Base-by-base conservation (phyloP, 2,888 invertebrate species). In the Suillia variegata region DNA sequence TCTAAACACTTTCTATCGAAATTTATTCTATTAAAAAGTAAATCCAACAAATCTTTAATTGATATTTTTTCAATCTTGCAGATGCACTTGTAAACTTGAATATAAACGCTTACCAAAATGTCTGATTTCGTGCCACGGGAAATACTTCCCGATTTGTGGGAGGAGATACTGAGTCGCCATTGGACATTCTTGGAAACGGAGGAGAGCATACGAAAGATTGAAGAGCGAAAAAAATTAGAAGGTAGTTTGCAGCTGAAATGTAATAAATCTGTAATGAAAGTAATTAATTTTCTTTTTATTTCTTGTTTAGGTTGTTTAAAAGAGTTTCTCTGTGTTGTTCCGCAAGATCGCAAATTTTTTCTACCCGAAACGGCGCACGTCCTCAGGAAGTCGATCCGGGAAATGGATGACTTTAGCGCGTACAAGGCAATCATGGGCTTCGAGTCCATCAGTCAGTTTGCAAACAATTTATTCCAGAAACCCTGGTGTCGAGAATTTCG, bases 401-500 rank as follows among this genome's bases (percentile, higher is more conserved):
- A 87, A 54, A 83, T 89, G 72, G 82, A 86, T 5, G 89, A 91
- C 70, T 94, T 93, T 77, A 93, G 90, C 76, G 93, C 91, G 18
- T 91, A 91, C 72, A 87, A 90, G 68, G 92, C 93, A 15, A 89
- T 90, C 24, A 85, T 89, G 50, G 94, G 94, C 13, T 95, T 93
- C 87, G 90, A 91, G 70, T 90, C 93, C 31, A 85, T 95, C 66
- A 93, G 92, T 61, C 85, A 91, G 66, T 95, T 95, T 80, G 94
- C 94, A 2, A 90, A 89, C 58, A 94, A 95, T 82, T 83, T 96
- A 62, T 84, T 93, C 55, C 87, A 90, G 13, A 93, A 94, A 77
- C 94, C 94, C 3, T 96, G 95, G 95, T 84, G 95, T 67, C 91
- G 89, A 78, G 95, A 96, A 80, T 96, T 92, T 78, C 86, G 88